Evolutionary conservation across 2,888 invertebrate species (phyloP).

Genomic region (Alentia gelatinosa): DNA sequence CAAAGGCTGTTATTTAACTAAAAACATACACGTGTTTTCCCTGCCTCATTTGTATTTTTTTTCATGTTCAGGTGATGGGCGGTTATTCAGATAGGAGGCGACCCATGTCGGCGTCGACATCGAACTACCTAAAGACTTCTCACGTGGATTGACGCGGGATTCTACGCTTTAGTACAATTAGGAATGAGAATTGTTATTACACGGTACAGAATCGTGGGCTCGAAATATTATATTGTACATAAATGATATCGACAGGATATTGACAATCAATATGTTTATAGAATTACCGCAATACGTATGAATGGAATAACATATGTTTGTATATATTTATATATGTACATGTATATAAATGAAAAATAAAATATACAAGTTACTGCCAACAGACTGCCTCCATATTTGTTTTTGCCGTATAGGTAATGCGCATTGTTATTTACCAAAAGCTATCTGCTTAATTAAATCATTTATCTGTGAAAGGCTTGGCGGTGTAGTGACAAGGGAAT

Average conservation of each 20-base stretch:
- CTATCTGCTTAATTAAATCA: too few relatives aligned
- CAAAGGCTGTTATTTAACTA: too few relatives aligned
- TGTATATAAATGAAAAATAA: not conserved
- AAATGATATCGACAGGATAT: too few relatives aligned
- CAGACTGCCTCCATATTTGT: too few relatives aligned
- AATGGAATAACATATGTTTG: not conserved
- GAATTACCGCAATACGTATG: not conserved
- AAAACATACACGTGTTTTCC: too few relatives aligned
- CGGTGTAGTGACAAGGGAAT: too few relatives aligned
- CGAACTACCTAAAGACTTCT: not conserved
- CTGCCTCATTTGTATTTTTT: not conserved
- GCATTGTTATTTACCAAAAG: too few relatives aligned
- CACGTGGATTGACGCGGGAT: not conserved
- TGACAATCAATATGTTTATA: too few relatives aligned
- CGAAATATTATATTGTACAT: not conserved
- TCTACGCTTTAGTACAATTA: not conserved
- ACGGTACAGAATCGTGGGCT: not conserved
- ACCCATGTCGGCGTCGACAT: not conserved
- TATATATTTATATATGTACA: not conserved
- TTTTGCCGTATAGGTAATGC: too few relatives aligned
- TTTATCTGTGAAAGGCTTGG: too few relatives aligned
- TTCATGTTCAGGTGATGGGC: not conserved
- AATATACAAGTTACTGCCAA: not conserved
- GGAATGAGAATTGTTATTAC: not conserved
- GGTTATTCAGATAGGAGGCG: not conserved